Evolutionary conservation across 2,113 vertebrate species (phyloP), one percentile per base, ranked within the genome.

Genomic region (Artemisiospiza belli): DNA sequence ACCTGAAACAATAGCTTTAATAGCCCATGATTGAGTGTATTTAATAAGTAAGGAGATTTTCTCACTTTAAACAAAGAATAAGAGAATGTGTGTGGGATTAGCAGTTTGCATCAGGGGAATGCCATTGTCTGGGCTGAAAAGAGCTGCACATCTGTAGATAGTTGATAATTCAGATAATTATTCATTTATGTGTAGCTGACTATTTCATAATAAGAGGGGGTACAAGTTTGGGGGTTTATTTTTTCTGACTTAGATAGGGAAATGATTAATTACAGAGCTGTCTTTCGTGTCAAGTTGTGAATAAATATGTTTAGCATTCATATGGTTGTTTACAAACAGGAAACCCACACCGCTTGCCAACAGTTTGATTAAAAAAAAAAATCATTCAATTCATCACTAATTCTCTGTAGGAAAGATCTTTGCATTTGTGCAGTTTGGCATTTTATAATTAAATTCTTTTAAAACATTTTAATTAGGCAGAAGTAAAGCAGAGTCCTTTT

Each of bases 1-100:
- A 97, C 89, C 61, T 91, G 81, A 95, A 98, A 99, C 98, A 99
- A 98, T 98, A 83, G 86, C 97, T 97, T 98, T 98, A 98, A 98
- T 98, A 98, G 98, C 87, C 98, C 94, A 90, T 92, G 97, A 95
- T 74, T 97, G 97, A 98, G 97, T 78, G 88, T 93, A 89, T 92
- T 98, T 97, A 97, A 95, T 97, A 96, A 96, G 94, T 98, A 94
- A 91, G 96, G 91, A 95, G 94, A 98, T 98, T 98, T 98, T 98
- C 97, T 98, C 98, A 92, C 83, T 96, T 96, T 68, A 92, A 97
- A 98, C 97, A 98, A 98, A 98, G 94, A 96, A 94, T 84, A 95
- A 97, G 97, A 95, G 97, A 97, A 97, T 94, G 69, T 61, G 82
- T 83, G 96, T 82, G 95, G 98, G 98, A 98, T 98, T 98, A 98